Conservation (phyloP, 2,797 vertebrate species). For the Phrynocephalus forsythii region DNA sequence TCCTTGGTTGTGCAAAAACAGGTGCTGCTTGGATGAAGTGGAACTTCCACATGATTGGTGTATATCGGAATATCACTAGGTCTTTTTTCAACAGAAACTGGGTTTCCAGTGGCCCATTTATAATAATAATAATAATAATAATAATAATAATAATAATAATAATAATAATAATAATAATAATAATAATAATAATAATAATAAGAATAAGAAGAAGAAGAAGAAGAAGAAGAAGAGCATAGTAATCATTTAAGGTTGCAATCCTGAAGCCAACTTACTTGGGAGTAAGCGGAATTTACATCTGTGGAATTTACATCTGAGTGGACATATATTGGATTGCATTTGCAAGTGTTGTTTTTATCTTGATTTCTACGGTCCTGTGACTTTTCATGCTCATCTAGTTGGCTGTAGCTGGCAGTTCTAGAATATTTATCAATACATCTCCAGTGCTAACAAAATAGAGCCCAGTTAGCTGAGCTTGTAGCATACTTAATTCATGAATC, state of each 20-base stretch:
- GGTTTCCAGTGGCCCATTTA: background rate
- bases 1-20: background rate
- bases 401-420: background rate
- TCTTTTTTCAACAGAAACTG: background rate
- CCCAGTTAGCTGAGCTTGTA: conserved; percentile 18
- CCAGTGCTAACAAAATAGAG: background rate
- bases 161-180: too few relatives aligned
- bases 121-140: too few relatives aligned
- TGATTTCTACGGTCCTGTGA: conserved; percentile 6
- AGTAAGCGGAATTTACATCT: background rate
- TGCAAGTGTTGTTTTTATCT: background rate
- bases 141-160: too few relatives aligned
- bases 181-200: too few relatives aligned
- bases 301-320: background rate
- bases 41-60: background rate
- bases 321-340: background rate
- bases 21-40: background rate
- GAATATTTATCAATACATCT: conserved; percentile 24
- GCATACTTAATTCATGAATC: conserved; percentile 8
- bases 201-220: too few relatives aligned
- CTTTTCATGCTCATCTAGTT: conserved; percentile 21
- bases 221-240: background rate
- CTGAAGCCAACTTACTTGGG: background rate
- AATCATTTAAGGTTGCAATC: background rate
- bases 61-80: background rate